Evolutionary conservation across 2,113 vertebrate species (phyloP).

Genomic region (Ginglymostoma cirratum): DNA sequence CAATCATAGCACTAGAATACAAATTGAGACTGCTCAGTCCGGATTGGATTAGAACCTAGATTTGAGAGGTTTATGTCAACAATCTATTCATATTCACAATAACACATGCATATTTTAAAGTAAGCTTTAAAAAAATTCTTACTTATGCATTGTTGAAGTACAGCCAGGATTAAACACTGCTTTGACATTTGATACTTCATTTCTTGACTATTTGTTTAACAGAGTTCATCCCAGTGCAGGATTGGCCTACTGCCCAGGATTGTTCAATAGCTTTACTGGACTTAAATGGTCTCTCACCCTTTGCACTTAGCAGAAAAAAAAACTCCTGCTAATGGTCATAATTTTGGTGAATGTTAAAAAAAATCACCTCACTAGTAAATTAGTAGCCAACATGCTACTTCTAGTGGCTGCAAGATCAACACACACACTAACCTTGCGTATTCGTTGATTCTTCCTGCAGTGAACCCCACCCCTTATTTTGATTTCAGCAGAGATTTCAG

Average conservation of each 20-base stretch:
- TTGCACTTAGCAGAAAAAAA: background rate
- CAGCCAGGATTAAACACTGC: background rate
- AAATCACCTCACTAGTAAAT: background rate
- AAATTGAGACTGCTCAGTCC: background rate
- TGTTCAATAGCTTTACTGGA: background rate
- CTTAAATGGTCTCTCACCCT: background rate
- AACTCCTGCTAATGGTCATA: background rate
- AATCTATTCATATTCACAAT: background rate
- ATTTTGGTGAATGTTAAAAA: background rate
- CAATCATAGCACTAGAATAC: background rate
- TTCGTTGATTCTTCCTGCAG: background rate
- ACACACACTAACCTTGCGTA: background rate
- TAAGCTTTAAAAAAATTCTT: background rate
- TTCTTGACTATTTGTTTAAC: background rate
- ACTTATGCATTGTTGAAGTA: background rate
- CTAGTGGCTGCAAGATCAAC: background rate
- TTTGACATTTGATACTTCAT: background rate
- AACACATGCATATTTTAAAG: background rate
- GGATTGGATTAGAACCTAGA: background rate
- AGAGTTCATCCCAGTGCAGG: background rate
- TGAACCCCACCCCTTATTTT: background rate
- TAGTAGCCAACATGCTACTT: slow-evolving; percentile 12
- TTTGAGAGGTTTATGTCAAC: background rate
- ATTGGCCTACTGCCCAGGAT: too few relatives aligned
- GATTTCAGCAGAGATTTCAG: background rate